Evolutionary conservation across 2,113 vertebrate genomes (phyloP).

Genomic region (Leptodactylus fuscus): DNA sequence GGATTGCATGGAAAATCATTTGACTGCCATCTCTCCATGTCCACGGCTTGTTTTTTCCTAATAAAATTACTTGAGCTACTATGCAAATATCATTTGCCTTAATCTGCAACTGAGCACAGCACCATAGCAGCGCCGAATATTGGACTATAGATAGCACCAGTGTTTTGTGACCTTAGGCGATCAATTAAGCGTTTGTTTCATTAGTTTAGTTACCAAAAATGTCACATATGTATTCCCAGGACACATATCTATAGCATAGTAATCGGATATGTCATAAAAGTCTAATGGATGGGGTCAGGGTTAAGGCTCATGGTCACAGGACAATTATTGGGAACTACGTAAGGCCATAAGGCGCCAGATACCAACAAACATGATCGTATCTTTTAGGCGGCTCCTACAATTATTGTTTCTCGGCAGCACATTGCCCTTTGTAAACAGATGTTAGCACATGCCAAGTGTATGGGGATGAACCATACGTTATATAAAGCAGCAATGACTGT

Average conservation of each 20-base stretch:
- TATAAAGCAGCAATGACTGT: too few species aligned
- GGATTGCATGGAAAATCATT: conserved; percentile 15
- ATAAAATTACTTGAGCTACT: background rate
- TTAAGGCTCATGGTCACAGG: background rate
- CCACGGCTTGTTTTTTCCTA: background rate
- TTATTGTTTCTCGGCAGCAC: too few species aligned
- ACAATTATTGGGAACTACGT: too few species aligned
- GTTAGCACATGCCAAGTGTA: too few species aligned
- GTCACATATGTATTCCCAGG: background rate
- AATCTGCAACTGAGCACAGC: background rate
- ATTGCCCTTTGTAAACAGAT: too few species aligned
- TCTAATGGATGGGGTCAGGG: background rate
- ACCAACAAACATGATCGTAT: too few species aligned
- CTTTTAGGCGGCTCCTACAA: too few species aligned
- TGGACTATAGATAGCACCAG: background rate
- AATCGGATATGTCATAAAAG: background rate
- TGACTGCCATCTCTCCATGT: background rate
- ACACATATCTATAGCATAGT: background rate
- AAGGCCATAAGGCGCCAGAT: too few species aligned
- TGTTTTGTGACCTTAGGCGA: background rate
- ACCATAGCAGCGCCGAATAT: background rate
- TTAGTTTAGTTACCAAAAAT: background rate
- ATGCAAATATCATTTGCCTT: background rate
- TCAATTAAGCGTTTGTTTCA: background rate
- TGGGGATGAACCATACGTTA: too few species aligned